Evolutionary conservation across 2,113 vertebrate genomes (phyloP).

Genomic region (Mola mola): DNA sequence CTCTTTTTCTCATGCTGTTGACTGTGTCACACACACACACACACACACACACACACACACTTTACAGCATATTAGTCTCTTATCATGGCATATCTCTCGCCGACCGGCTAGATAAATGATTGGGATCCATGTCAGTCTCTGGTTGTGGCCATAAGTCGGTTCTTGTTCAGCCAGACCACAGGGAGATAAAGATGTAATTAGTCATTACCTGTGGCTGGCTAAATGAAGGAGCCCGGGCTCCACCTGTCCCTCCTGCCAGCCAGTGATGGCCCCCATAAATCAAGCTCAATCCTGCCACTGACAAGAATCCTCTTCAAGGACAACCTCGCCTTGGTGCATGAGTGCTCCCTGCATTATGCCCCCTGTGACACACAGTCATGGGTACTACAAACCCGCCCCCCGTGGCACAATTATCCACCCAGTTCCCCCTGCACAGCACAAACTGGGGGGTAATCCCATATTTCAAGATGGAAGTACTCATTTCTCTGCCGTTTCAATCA

Average conservation of each 20-base stretch:
- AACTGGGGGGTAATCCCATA: slow-evolving; percentile 54
- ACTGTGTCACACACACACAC: slow-evolving; percentile 60
- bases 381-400: slow-evolving; percentile 56
- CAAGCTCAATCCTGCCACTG: slow-evolving; percentile 76
- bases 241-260: slow-evolving; percentile 73
- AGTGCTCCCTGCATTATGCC: slow-evolving; percentile 39
- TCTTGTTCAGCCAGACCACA: slow-evolving; percentile 62
- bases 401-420: slow-evolving; percentile 70
- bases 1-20: slow-evolving; percentile 63
- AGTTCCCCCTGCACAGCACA: slow-evolving; percentile 63
- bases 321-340: slow-evolving; percentile 57
- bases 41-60: slow-evolving; percentile 1
- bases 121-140: slow-evolving; percentile 58
- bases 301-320: slow-evolving; percentile 82
- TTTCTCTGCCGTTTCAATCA: slow-evolving; percentile 45
- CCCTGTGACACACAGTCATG: slow-evolving; percentile 58
- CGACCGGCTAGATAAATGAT: slow-evolving; percentile 65
- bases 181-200: slow-evolving; percentile 82
- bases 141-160: slow-evolving; percentile 52
- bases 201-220: slow-evolving; percentile 72
- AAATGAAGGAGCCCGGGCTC: slow-evolving; percentile 67
- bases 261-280: slow-evolving; percentile 78
- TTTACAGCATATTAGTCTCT: slow-evolving; percentile 51
- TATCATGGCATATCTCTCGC: slow-evolving; percentile 51
- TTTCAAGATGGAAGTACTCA: slow-evolving; percentile 29